phyloP scores from a whole-genome alignment of 2,797 vertebrate genomes.

The Rhabdomys pumilio region DNA sequence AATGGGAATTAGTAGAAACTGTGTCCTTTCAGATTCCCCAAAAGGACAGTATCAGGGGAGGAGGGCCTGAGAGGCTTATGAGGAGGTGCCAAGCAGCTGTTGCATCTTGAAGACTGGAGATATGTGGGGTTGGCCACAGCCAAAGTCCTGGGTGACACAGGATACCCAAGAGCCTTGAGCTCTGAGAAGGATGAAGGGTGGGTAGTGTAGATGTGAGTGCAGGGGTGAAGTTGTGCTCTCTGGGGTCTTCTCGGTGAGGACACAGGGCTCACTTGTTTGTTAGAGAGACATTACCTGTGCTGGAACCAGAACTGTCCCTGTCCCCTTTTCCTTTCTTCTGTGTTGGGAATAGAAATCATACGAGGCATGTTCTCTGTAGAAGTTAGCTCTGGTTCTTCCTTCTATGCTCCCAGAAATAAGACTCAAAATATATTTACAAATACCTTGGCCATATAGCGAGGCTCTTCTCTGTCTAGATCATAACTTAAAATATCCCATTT shows the following conservation, averaged over 20 bases:
- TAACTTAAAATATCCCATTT: not conserved
- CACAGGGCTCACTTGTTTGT: rapidly evolving
- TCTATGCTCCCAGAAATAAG: not conserved
- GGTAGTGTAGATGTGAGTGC: not conserved
- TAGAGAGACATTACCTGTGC: too few relatives aligned
- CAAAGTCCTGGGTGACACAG: not conserved
- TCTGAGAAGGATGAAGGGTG: not conserved
- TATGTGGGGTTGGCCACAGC: too few relatives aligned
- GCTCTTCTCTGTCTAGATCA: not conserved
- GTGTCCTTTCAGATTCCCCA: too few relatives aligned
- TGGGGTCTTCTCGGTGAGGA: rapidly evolving
- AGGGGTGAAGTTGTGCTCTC: not conserved
- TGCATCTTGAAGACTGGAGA: not conserved
- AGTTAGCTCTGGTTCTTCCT: not conserved
- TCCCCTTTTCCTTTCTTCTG: not conserved
- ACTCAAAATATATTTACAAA: not conserved
- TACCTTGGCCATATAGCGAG: not conserved
- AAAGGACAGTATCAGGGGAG: not conserved
- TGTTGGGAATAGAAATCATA: not conserved
- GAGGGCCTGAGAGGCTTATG: not conserved
- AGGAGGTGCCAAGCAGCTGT: rapidly evolving
- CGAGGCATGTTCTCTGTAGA: not conserved
- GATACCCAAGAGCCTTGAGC: too few relatives aligned
- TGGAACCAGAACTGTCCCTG: not conserved
- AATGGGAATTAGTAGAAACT: not conserved